These are phyloP conservation scores for Portunus trituberculatus DNA, from an alignment of 1,140 invertebrate species.

Conservation along the genomic window DNA sequence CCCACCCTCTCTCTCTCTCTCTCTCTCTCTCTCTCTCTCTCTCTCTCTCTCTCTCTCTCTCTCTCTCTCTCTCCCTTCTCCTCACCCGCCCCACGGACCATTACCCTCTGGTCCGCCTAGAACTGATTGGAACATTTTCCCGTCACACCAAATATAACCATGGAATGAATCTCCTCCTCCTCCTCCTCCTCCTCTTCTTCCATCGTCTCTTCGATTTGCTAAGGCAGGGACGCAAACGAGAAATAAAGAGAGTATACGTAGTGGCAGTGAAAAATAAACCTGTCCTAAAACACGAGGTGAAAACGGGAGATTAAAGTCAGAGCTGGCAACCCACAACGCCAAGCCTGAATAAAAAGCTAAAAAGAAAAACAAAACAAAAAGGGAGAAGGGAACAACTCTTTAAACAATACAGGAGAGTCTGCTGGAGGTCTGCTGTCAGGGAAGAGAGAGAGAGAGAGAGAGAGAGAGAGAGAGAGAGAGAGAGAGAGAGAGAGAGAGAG, in stretches of 20 bases:
- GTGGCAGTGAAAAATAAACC: not conserved
- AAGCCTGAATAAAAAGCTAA: not conserved
- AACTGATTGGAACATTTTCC: no score
- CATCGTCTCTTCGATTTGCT: not conserved
- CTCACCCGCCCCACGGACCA: no score
- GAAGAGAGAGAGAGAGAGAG: conserved; percentile 15
- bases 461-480: conserved; percentile 11
- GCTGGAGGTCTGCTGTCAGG: no score
- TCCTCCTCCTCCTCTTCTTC: not conserved
- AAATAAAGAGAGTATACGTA: not conserved
- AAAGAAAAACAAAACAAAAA: not conserved
- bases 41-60: not conserved
- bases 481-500: conserved; percentile 11
- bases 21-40: not conserved
- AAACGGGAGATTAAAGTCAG: not conserved
- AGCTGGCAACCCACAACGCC: not conserved
- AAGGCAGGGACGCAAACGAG: not conserved
- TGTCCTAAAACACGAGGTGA: not conserved
- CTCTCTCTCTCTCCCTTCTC: no score
- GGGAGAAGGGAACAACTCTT: not conserved
- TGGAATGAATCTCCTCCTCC: no score
- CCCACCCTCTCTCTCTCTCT: not conserved
- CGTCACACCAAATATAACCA: no score
- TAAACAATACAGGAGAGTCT: not conserved
- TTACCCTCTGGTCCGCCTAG: no score